These are phyloP conservation scores for Alauda arvensis DNA, from an alignment of 2,797 vertebrate genomes.

Conservation along the genomic window DNA sequence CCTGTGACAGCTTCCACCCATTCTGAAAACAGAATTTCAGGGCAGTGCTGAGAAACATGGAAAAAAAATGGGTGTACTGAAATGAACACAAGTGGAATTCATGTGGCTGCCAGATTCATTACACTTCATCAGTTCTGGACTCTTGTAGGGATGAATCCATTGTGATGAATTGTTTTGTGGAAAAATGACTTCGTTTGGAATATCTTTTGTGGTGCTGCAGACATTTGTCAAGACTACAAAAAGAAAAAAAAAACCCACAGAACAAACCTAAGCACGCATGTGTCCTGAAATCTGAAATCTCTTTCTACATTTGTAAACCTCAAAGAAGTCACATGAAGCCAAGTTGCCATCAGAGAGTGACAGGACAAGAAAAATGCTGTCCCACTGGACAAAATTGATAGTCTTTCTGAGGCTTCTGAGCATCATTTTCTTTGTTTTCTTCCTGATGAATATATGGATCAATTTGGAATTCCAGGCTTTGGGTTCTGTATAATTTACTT, in stretches of 20 bases:
- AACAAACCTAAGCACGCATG: rapidly evolving
- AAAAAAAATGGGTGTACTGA: not conserved
- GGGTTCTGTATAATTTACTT: not conserved
- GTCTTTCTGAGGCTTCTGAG: not conserved
- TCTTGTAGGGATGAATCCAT: slow-evolving; percentile 12
- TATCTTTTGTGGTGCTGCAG: slow-evolving; percentile 43
- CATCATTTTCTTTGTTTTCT: not conserved
- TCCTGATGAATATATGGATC: not conserved
- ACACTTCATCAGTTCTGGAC: slow-evolving; percentile 47
- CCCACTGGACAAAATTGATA: not conserved
- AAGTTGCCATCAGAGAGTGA: not conserved
- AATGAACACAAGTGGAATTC: slow-evolving; percentile 22
- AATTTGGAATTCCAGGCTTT: not conserved
- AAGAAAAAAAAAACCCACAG: not conserved
- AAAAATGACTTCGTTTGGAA: slow-evolving; percentile 58
- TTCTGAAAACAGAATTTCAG: slow-evolving; percentile 10
- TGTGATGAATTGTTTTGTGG: slow-evolving; percentile 48
- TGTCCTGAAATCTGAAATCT: not conserved
- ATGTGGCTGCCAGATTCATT: slow-evolving; percentile 50
- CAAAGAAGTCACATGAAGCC: not conserved
- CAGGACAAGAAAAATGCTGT: not conserved
- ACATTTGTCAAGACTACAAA: not conserved
- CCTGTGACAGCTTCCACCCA: not conserved
- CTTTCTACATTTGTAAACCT: not conserved
- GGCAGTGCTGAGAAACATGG: not conserved